These are phyloP conservation scores for Montipora capricornis DNA, from an alignment of 64 coral and sea anemone genomes.

Conservation along the genomic window DNA sequence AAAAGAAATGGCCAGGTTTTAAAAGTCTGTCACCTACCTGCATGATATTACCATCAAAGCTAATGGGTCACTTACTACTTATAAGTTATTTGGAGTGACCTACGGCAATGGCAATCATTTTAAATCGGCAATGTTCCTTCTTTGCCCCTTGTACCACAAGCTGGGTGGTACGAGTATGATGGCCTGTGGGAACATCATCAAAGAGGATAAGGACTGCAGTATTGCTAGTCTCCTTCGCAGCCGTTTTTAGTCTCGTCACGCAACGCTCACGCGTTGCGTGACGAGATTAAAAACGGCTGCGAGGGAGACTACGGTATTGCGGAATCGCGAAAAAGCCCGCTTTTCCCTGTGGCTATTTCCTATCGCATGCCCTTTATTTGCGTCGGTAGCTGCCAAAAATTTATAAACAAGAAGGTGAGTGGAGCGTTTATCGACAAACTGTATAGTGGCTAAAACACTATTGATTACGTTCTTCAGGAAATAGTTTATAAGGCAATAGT, in stretches of 20 bases:
- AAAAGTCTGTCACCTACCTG: constrained; percentile 34
- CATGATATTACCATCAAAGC: constrained; percentile 19
- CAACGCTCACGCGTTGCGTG: neutral
- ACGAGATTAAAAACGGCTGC: too few species aligned
- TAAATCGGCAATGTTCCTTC: constrained; percentile 50
- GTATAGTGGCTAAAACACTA: too few species aligned
- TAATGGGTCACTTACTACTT: constrained; percentile 13
- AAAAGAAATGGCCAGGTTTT: constrained; percentile 18
- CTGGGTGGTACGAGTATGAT: constrained; percentile 54
- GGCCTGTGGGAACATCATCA: constrained; percentile 41
- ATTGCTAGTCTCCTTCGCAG: too few species aligned
- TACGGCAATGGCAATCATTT: constrained; percentile 48
- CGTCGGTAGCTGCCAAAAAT: constrained; percentile 32
- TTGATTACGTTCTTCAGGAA: neutral
- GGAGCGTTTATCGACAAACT: too few species aligned
- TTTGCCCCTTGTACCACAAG: neutral
- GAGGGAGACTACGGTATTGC: neutral
- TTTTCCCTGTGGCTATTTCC: constrained; percentile 4
- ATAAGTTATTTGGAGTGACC: constrained; percentile 53
- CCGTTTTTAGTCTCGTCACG: too few species aligned
- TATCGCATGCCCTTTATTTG: constrained; percentile 13
- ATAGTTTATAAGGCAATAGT: neutral
- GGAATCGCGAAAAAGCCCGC: constrained; percentile 44
- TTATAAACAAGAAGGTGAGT: too few species aligned
- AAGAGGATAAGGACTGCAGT: too few species aligned